Conservation (phyloP, 2,888 invertebrate species). For the Eucera pruinosa region DNA sequence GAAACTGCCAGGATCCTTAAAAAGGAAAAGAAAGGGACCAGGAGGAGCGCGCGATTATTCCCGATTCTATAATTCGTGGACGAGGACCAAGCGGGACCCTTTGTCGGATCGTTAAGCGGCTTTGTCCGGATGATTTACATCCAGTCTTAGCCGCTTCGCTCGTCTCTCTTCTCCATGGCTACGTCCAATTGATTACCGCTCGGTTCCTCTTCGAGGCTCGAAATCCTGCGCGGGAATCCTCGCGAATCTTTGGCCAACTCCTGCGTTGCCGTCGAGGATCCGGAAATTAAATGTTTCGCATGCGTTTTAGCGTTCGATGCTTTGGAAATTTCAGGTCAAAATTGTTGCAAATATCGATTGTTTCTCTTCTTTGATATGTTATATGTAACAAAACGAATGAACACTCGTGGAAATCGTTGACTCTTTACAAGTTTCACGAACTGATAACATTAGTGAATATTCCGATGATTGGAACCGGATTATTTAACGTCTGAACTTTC, state of each 20-base stretch:
- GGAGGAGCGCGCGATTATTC: slow-evolving; percentile 69
- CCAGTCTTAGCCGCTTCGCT: slow-evolving; percentile 75
- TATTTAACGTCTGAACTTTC: too few relatives aligned
- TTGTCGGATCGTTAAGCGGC: slow-evolving; percentile 84
- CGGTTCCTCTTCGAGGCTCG: slow-evolving; percentile 63
- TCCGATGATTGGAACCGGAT: too few relatives aligned
- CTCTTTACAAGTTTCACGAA: too few relatives aligned
- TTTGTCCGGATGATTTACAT: slow-evolving; percentile 83
- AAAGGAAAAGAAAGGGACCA: slow-evolving; percentile 37
- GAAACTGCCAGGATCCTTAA: slow-evolving; percentile 79
- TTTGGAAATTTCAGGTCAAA: background rate
- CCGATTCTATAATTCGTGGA: slow-evolving; percentile 82
- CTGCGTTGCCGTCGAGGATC: background rate
- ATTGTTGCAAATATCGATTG: background rate
- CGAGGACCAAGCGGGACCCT: slow-evolving; percentile 76
- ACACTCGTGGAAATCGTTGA: too few relatives aligned
- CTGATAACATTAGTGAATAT: too few relatives aligned
- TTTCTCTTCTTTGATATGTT: too few relatives aligned
- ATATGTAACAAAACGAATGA: too few relatives aligned
- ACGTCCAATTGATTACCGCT: slow-evolving; percentile 80
- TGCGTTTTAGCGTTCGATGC: background rate
- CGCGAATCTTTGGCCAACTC: slow-evolving; percentile 48
- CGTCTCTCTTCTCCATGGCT: slow-evolving; percentile 67
- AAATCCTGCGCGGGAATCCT: slow-evolving; percentile 50
- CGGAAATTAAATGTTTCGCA: slow-evolving; percentile 51